A percentile compares a stretch with the other conserved stretches of the same genome.
These are phyloP conservation scores for Andrena minutula DNA, from an alignment of 2,888 invertebrate species.

Conservation along the genomic window DNA sequence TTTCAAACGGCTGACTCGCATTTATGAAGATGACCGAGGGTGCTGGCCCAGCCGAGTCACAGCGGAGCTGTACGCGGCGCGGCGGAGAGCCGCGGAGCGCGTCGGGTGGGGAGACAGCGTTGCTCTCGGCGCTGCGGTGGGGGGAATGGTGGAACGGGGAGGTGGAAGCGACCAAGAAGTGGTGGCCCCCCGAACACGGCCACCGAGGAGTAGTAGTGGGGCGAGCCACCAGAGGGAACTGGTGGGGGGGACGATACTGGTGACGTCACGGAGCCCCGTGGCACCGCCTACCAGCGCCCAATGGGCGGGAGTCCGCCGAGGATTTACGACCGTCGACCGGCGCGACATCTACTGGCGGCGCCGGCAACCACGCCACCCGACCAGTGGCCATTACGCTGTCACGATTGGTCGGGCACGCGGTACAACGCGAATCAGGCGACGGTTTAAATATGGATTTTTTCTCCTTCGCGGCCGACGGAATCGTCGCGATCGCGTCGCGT, in stretches of 20 bases:
- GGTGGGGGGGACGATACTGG: constrained; percentile 78
- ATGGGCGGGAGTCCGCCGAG: constrained; percentile 87
- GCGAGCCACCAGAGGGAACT: constrained; percentile 53
- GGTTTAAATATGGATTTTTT: constrained; percentile 77
- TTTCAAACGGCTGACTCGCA: constrained; percentile 82
- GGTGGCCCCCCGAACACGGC: constrained; percentile 43
- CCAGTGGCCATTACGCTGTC: constrained; percentile 87
- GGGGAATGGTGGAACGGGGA: constrained; percentile 6
- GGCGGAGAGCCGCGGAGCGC: constrained; percentile 27
- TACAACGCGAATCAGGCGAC: constrained; percentile 83
- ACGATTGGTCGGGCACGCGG: constrained; percentile 86
- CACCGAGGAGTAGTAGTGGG: constrained; percentile 50
- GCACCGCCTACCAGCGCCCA: constrained; percentile 86
- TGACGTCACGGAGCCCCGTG: constrained; percentile 84
- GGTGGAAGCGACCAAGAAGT: constrained; percentile 17
- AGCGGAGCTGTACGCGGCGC: constrained; percentile 56
- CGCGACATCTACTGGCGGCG: constrained; percentile 87
- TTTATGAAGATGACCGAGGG: constrained; percentile 79
- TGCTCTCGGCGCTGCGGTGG: constrained; percentile 33
- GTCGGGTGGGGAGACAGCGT: constrained; percentile 21
- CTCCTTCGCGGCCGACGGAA: constrained; percentile 39
- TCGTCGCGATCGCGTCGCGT: constrained; percentile 41
- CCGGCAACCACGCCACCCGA: constrained; percentile 77
- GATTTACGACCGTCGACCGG: constrained; percentile 81
- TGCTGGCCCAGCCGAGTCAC: constrained; percentile 71